Evolutionary conservation across 1,140 invertebrate species (phyloP).

Genomic region (Magallana ariakensis): DNA sequence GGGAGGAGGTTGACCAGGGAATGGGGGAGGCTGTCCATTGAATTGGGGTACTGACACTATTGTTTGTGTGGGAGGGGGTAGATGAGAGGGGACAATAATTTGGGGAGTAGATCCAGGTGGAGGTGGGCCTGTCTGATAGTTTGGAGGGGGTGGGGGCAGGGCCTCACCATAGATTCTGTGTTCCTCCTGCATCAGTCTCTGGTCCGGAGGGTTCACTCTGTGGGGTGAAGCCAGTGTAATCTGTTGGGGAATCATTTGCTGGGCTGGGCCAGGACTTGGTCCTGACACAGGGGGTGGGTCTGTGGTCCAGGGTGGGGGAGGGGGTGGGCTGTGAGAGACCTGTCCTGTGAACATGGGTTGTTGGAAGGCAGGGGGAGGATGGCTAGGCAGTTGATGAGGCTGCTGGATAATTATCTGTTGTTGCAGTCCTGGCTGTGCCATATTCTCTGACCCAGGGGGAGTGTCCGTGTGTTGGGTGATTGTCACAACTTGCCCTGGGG

Average conservation of each 20-base stretch:
- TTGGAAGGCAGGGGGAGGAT: slow-evolving; percentile 12
- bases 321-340: not conserved
- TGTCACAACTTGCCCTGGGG: slow-evolving; percentile 11
- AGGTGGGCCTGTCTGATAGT: slow-evolving; percentile 35
- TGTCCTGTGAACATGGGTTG: not conserved
- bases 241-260: not conserved
- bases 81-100: slow-evolving; percentile 36
- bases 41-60: slow-evolving; percentile 28
- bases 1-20: slow-evolving; percentile 57
- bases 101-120: slow-evolving; percentile 39
- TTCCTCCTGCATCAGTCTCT: slow-evolving; percentile 48
- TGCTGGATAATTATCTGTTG: slow-evolving; percentile 45
- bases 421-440: slow-evolving; percentile 8
- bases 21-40: slow-evolving; percentile 45
- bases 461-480: slow-evolving; percentile 2
- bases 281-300: slow-evolving; percentile 23
- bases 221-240: slow-evolving; percentile 14
- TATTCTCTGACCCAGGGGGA: slow-evolving; percentile 16
- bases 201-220: slow-evolving; percentile 44
- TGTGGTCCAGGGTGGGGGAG: slow-evolving; percentile 28
- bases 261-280: slow-evolving; percentile 20
- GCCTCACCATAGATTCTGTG: slow-evolving; percentile 25
- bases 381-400: slow-evolving; percentile 15
- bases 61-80: slow-evolving; percentile 43
- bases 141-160: slow-evolving; percentile 42